Evolutionary conservation across 2,888 invertebrate species (phyloP).

Genomic region (Caenorhabditis japonica): DNA sequence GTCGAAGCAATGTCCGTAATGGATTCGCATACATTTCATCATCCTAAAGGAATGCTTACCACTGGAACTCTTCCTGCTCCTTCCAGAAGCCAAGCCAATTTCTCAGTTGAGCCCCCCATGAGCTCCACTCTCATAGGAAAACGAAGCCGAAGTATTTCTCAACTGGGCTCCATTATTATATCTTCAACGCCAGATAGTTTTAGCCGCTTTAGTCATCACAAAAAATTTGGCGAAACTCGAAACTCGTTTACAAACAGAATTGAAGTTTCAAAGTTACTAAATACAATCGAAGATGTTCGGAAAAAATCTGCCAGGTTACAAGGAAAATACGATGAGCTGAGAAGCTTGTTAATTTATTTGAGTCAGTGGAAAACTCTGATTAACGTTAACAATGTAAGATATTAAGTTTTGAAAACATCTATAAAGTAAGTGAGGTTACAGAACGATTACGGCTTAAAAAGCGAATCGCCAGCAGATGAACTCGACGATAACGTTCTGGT

Average conservation of each 20-base stretch:
- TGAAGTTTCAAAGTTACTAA: slow-evolving; percentile 49
- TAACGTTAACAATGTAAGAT: slow-evolving; percentile 24
- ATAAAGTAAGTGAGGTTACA: too few relatives aligned
- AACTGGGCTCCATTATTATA: slow-evolving; percentile 35
- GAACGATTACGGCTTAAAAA: too few relatives aligned
- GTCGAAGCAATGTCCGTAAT: slow-evolving; percentile 69
- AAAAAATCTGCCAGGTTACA: slow-evolving; percentile 52
- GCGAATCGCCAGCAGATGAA: too few relatives aligned
- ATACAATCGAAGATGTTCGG: slow-evolving; percentile 63
- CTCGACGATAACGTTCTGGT: slow-evolving; percentile 71
- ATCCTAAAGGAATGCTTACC: background rate
- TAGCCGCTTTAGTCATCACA: slow-evolving; percentile 45
- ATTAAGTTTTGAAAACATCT: background rate
- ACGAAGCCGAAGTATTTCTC: slow-evolving; percentile 55
- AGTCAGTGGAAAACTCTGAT: slow-evolving; percentile 65
- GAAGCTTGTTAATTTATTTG: slow-evolving; percentile 64
- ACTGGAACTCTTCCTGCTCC: slow-evolving; percentile 38
- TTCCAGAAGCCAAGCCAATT: too few relatives aligned
- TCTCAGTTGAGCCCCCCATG: slow-evolving; percentile 25
- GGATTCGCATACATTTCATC: slow-evolving; percentile 32
- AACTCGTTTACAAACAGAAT: slow-evolving; percentile 2
- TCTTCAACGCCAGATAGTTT: slow-evolving; percentile 36
- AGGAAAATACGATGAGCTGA: slow-evolving; percentile 66
- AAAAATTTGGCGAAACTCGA: too few relatives aligned
- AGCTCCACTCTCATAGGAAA: slow-evolving; percentile 42